A percentile compares a stretch with the other conserved stretches of the same genome.
These are phyloP conservation scores for Rhabdomys pumilio DNA, from an alignment of 2,797 vertebrate species.

Conservation along the genomic window DNA sequence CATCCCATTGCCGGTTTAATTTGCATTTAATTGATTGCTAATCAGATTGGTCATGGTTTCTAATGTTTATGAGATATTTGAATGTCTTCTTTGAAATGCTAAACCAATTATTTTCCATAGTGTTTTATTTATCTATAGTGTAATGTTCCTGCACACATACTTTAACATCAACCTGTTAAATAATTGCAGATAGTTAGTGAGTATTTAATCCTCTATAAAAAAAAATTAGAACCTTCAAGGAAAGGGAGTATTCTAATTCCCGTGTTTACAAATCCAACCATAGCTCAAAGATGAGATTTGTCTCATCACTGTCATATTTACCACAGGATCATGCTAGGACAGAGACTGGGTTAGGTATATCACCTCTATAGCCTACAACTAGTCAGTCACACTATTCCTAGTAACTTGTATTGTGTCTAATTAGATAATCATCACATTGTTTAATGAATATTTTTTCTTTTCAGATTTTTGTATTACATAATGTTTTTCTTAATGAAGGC, in stretches of 20 bases:
- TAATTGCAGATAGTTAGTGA: not conserved
- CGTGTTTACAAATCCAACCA: not conserved
- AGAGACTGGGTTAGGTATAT: not conserved
- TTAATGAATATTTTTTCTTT: not conserved
- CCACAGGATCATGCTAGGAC: not conserved
- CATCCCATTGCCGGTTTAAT: not conserved
- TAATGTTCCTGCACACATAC: not conserved
- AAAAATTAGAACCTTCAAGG: not conserved
- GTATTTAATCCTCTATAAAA: not conserved
- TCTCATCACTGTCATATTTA: not conserved
- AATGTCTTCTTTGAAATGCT: not conserved
- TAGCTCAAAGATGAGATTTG: not conserved
- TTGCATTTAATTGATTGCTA: not conserved
- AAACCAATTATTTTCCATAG: not conserved
- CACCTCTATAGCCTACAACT: not conserved
- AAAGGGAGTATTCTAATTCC: not conserved
- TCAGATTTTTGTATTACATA: not conserved
- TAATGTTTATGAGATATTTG: not conserved
- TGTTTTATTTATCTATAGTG: not conserved
- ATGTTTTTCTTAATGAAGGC: not conserved
- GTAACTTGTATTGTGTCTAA: not conserved
- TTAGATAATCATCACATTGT: not conserved
- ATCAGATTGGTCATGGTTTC: not conserved
- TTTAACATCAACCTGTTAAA: not conserved
- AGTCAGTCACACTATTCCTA: not conserved